Evolutionary conservation across 2,113 vertebrate genomes (phyloP), one percentile per base, ranked within the genome.

Genomic region (Sinocyclocheilus anophthalmus): DNA sequence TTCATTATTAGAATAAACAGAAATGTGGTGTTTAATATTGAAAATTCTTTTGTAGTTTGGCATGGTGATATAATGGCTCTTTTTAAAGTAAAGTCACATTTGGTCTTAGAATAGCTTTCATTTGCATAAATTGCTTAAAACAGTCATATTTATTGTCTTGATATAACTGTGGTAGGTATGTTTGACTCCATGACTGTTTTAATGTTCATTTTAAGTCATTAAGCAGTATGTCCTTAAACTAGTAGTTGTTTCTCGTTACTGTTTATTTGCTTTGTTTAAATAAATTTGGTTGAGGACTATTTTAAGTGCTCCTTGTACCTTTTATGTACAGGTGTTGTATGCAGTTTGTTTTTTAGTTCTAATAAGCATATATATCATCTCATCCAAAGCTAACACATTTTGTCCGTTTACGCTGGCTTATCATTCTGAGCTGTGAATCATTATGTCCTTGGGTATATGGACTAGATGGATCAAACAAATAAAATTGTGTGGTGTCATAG

Each of bases 101-200:
- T 81, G 22, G n/a, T 81, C 42, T 81, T 8, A 48, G 16, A 24
- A 10, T 65, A 48, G 79, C 26, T 65, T 65, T 45, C 2, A 48
- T 48, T 48, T 76, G 11, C 72, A 48, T 65, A 4, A 11, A 55
- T 55, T 61, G 18, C 20, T 39, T 55, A 26, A 30, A 20, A 24
- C 14, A 5, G 59, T 65, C n/a, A 48, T 81, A 81, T 81, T 81
- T 81, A 67, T 81, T 81, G 79, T n/a, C 39, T 81, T 81, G 24
- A 42, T 39, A 45, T 81, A 67, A 30, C n/a, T 80, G 26, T 39
- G 20, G 55, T 79, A 63, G 22, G 45, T 48, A 48, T 48, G n/a
- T 18, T 24, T 63, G 22, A 81, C 57, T 20, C 37, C 39, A 45
- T 65, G 8, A 14, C n/a, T 4, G 65, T 81, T 81, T 81, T 81